Evolutionary conservation across 2,888 invertebrate genomes (phyloP), one percentile per base, ranked within the genome.

Genomic region (Cosmia trapezina): DNA sequence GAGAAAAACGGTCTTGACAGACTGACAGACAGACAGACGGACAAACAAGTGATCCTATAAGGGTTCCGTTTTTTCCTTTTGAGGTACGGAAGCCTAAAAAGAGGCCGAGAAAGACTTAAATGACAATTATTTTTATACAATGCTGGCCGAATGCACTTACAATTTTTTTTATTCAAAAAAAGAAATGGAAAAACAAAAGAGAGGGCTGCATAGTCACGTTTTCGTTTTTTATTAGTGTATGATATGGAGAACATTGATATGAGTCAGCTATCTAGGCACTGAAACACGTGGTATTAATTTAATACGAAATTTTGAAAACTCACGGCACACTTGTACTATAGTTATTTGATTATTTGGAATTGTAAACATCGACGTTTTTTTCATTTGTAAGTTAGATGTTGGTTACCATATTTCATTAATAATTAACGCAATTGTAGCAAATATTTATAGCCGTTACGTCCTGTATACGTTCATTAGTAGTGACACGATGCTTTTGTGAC

Each of bases 401-500:
- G 28, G 22, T 41, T 19, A 17, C 22, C 3, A 9, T 28, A 28
- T 53, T 68, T 28, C 14, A 43, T 33, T 14, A 37, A 69, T 37
- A 43, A 53, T 37, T 47, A 60, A 41, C 22, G n/a, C 59, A 43
- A 67, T 54, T 54, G 41, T 17, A 43, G 12, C 12, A 49, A 54
- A 70, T 49, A 70, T 76, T 64, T 76, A 70, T 49, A 70, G 63
- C 37, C 62, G 62, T 81, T 73, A 81, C 61, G 77, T 81, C 33
- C 41, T 77, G 67, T 45, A 56, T 81, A 76, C 66, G 5, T 57
- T 68, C 68, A 81, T 74, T 64, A 60, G 49, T 49, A 43, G 49
- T 78, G 74, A 73, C 76, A 82, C 63, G 56, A 79, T 81, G 71
- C 51, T 73, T 60, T 70, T 63, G 66, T 53, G 67, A 70, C 68